Evolutionary conservation across 2,113 vertebrate species (phyloP), one percentile per base, ranked within the genome.

Genomic region (Xiphophorus hellerii): DNA sequence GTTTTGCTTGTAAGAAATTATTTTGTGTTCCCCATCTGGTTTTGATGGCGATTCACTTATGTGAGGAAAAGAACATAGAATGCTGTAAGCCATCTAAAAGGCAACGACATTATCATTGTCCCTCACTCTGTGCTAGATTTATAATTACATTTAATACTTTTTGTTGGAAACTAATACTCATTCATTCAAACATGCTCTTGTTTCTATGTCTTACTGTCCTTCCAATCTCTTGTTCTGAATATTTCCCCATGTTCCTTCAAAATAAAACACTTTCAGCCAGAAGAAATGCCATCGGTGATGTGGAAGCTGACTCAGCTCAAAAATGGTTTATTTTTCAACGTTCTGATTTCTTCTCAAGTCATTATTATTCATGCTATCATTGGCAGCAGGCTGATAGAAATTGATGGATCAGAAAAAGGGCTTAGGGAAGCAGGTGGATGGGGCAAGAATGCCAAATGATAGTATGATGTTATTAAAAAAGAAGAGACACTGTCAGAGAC

Each of bases 381-480:
- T 71, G 66, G 54, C 13, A 9, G 62, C 42, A 28, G 2, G 69
- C 62, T 35, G 64, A 78, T 84, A 71, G 77, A 81, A 85, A 90
- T 74, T 86, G 76, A 89, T 89, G 78, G 78, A 87, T 90, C 80
- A 81, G 81, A 81, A 84, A 58, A 86, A 81, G 83, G 81, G 73
- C 69, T 80, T 17, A 3, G 22, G 66, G 48, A 83, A 78, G 27
- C 72, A 81, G 71, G 65, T 68, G 51, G 63, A 66, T 37, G 73
- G 62, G 79, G 58, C 54, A 72, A 62, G 33, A 79, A 74, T 88
- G 77, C 77, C 71, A 76, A 77, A 86, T 37, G 81, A 89, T 87
- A 74, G 80, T 80, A 72, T 74, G 81, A 84, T 61, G 68, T 73
- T 84, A 89, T 82, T 84, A 82, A 88, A 89, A 85, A 83, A 86